Percentiles rank a stretch among this genome's conserved stretches.
Conservation (phyloP, 2,797 vertebrate genomes). For the Sebastiscus albofasciatus region DNA sequence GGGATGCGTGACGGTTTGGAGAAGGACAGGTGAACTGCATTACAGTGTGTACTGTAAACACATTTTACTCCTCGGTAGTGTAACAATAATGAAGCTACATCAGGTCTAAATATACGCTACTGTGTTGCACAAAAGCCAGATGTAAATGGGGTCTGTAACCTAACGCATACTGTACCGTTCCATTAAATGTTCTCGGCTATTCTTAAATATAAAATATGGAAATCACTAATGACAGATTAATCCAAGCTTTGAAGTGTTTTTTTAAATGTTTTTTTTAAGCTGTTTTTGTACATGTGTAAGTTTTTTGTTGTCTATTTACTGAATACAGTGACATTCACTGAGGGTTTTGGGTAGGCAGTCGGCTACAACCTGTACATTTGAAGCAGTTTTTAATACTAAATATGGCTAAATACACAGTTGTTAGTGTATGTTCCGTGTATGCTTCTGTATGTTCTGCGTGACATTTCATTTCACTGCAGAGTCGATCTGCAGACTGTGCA, state of each 20-base stretch:
- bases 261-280: not conserved
- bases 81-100: not conserved
- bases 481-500: constrained; percentile 19
- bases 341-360: not conserved
- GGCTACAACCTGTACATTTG: not conserved
- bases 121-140: not conserved
- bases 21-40: not conserved
- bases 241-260: not conserved
- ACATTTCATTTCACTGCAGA: constrained; percentile 36
- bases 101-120: not conserved
- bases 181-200: not conserved
- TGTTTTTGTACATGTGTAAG: not conserved
- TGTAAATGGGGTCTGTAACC: not conserved
- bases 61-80: not conserved
- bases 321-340: not conserved
- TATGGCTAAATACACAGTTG: not conserved
- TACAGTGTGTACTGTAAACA: not conserved
- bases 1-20: not conserved
- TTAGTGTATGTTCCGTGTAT: constrained; percentile 24
- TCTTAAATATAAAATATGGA: not conserved
- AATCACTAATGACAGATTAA: not conserved
- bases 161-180: not conserved
- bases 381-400: not conserved
- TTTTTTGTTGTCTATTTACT: not conserved
- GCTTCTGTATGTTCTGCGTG: constrained; percentile 28